Evolutionary conservation across 1,140 invertebrate genomes (phyloP).

Genomic region (Leptinotarsa lineolata): DNA sequence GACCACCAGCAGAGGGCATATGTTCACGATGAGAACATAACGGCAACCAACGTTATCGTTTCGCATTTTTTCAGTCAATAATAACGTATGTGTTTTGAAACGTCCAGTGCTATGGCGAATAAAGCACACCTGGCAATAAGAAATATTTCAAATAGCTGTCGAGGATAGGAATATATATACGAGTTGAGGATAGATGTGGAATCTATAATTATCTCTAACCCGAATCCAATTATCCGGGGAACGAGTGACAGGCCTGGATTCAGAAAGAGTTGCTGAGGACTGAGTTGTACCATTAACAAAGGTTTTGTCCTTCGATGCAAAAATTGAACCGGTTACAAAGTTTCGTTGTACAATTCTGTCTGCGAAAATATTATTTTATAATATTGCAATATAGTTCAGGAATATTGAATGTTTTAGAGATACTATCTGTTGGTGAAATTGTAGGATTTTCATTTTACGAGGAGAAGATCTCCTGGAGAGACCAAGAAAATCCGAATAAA

Average conservation of each 20-base stretch:
- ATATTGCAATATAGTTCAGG: no score
- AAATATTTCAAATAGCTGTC: slow-evolving; percentile 6
- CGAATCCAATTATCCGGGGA: neutral
- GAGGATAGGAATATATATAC: slow-evolving; percentile 1
- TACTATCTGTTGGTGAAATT: no score
- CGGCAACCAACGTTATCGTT: neutral
- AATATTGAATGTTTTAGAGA: no score
- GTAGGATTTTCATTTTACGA: no score
- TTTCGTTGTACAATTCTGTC: no score
- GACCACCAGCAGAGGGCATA: slow-evolving; percentile 1
- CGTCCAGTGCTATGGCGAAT: neutral
- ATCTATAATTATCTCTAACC: slow-evolving; percentile 1
- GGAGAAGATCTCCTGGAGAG: no score
- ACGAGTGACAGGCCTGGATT: neutral
- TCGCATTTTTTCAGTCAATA: neutral
- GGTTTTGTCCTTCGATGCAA: no score
- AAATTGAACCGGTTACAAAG: no score
- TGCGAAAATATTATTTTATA: no score
- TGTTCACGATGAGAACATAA: neutral
- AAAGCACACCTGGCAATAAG: neutral
- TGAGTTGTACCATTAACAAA: no score
- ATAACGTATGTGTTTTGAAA: neutral
- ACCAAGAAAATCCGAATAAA: no score
- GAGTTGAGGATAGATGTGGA: neutral
- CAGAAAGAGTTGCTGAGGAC: no score